Base-by-base conservation (phyloP, 1,140 invertebrate species). In the Arion vulgaris region DNA sequence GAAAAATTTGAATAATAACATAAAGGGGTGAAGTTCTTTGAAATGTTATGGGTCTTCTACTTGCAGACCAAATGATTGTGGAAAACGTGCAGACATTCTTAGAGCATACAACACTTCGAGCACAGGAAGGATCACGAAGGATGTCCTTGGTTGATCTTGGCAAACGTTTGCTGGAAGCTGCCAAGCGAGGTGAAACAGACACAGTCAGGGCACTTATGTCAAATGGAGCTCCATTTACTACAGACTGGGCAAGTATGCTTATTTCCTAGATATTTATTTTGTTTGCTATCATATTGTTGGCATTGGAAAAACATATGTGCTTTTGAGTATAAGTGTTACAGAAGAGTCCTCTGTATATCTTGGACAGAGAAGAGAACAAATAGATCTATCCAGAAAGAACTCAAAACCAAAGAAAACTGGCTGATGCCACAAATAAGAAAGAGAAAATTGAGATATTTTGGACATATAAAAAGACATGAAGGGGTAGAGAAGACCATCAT, bases 141-240 rank as follows among this genome's bases (percentile, higher is more conserved):
- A 91, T 92, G 91, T 88, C 92, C 36, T 92, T 95, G 86, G 94
- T 95, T 80, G 96, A 97, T 92, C 92, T 97, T 80, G 97, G 97
- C 26, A 97, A 97, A 87, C 94, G 95, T 78, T 93, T 98, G 86
- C 91, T 98, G 77, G 94, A 95, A 88, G 95, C 95, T 77, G 95
- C 96, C 36, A 94, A 95, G 88, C 94, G 95, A 88, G 96, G 96
- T 11, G 95, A 97, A 89, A 95, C 95, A 1, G 94, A 95, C 71
- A 94, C 95, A 85, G 96, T 98, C 0, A 93, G 95, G 82, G 93
- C 95, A n/a, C 94, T 98, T 26, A 96, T 98, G 94, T 94, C 94
- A 34, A 95, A 95, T 92, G 97, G 97, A 71, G 96, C 97, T 45
- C 97, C 97, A 1, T 98, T 98, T 87, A 96, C 96, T 0, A 96